Evolutionary conservation across 2,797 vertebrate genomes (phyloP).

Genomic region (Lophotriccus pileatus): DNA sequence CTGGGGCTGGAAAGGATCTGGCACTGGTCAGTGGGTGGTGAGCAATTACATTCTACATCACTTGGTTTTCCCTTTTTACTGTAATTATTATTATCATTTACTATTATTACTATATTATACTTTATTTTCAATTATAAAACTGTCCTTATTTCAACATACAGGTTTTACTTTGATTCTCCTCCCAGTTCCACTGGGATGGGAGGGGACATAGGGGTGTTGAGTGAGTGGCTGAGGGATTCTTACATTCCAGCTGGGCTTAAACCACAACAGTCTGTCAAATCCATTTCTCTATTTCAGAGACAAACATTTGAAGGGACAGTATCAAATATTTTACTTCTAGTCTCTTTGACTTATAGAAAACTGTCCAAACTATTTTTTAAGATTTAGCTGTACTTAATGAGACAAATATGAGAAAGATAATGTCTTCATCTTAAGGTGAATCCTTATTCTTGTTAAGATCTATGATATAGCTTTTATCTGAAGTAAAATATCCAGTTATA

Average conservation of each 20-base stretch:
- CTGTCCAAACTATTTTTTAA: not conserved
- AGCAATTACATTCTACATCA: not conserved
- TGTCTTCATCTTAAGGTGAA: not conserved
- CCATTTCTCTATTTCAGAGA: not conserved
- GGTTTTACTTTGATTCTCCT: not conserved
- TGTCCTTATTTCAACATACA: not conserved
- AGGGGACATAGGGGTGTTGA: not conserved
- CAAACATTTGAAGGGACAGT: not conserved
- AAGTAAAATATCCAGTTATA: not conserved
- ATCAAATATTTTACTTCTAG: not conserved
- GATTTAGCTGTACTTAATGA: not conserved
- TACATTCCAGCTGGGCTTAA: not conserved
- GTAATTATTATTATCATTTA: not conserved
- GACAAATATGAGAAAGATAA: not conserved
- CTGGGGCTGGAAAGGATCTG: not conserved
- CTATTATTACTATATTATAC: not conserved
- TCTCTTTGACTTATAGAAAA: not conserved
- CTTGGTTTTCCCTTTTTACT: not conserved
- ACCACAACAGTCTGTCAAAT: not conserved
- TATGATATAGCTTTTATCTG: not conserved
- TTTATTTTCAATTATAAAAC: not conserved
- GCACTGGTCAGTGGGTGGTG: accelerated
- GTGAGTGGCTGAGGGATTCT: accelerated
- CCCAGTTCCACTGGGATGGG: not conserved
- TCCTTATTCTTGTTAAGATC: not conserved